These are phyloP conservation scores for Pteropus alecto DNA, from an alignment of 2,113 vertebrate species.

Conservation along the genomic window DNA sequence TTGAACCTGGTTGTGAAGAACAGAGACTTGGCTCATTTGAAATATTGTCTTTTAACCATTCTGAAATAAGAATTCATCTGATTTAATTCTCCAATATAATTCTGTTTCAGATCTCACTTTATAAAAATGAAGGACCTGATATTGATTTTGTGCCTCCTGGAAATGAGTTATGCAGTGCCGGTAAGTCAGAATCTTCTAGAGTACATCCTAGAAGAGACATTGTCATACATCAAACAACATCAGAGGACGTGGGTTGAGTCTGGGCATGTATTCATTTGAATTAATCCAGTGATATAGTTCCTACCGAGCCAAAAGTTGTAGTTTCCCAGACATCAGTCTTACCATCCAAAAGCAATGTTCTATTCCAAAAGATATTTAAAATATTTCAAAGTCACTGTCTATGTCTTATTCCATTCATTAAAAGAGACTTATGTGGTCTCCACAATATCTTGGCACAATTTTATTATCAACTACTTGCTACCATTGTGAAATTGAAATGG, in stretches of 20 bases:
- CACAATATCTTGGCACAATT: neutral
- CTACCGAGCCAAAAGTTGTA: neutral
- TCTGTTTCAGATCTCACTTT: conserved; percentile 66
- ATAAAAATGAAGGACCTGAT: conserved; percentile 67
- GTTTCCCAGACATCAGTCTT: neutral
- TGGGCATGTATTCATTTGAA: neutral
- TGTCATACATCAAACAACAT: neutral
- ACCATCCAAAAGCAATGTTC: neutral
- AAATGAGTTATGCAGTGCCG: conserved; percentile 65
- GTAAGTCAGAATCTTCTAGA: conserved; percentile 52
- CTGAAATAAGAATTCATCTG: conserved; percentile 34
- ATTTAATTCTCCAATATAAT: conserved; percentile 21
- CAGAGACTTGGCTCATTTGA: neutral
- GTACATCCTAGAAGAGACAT: neutral
- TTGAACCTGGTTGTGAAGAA: neutral
- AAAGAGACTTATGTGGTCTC: neutral
- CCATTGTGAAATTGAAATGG: neutral
- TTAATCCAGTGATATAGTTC: neutral
- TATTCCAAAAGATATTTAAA: conserved; percentile 9
- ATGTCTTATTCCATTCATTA: neutral
- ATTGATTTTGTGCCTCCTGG: conserved; percentile 65
- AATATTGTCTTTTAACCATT: neutral
- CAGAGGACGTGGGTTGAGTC: neutral
- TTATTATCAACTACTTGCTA: neutral
- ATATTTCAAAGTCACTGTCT: neutral